These are phyloP conservation scores for Melanotaenia maccullochi DNA, from an alignment of 2,797 vertebrate species.

Conservation along the genomic window DNA sequence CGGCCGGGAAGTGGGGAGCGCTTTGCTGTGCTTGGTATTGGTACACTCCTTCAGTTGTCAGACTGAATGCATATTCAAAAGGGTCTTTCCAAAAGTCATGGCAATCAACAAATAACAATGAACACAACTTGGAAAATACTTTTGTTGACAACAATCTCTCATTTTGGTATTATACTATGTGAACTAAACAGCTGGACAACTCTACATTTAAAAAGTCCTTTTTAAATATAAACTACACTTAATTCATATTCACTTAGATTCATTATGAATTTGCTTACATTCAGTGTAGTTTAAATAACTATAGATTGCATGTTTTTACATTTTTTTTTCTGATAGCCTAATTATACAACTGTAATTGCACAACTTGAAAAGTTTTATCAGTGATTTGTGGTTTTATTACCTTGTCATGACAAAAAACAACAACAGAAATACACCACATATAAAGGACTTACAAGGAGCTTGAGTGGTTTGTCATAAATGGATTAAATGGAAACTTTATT, in stretches of 20 bases:
- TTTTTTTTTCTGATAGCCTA: background rate
- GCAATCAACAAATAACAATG: background rate
- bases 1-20: background rate
- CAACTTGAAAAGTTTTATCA: background rate
- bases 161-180: conserved; percentile 11
- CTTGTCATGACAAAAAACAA: background rate
- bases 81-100: conserved; percentile 14
- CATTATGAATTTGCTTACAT: background rate
- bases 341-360: background rate
- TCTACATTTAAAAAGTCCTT: conserved; percentile 1
- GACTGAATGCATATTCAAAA: conserved; percentile 21
- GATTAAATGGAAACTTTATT: background rate
- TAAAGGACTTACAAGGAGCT: background rate
- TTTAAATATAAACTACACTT: conserved; percentile 1
- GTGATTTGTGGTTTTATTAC: background rate
- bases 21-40: background rate
- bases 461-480: background rate
- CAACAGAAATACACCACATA: background rate
- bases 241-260: background rate
- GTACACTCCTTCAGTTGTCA: conserved; percentile 15
- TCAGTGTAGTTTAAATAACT: too few species aligned
- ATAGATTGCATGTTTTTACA: background rate
- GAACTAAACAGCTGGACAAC: background rate
- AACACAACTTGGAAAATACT: background rate
- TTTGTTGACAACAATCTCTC: conserved; percentile 7